Percentiles rank a stretch among this genome's conserved stretches.
phyloP scores from a whole-genome alignment of 2,113 vertebrate species.

The Mastomys natalensis region DNA sequence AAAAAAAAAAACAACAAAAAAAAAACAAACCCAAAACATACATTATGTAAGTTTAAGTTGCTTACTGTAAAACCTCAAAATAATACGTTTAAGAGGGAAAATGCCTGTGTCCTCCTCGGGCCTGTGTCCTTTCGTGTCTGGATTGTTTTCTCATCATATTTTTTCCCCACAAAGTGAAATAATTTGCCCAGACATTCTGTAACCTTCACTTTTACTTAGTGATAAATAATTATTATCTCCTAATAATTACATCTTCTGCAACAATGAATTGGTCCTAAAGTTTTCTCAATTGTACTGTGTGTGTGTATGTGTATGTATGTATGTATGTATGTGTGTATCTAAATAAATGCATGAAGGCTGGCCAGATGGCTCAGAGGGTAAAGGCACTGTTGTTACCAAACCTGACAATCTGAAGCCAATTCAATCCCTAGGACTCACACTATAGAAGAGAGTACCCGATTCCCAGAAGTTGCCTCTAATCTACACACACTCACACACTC shows the following conservation, averaged over 20 bases:
- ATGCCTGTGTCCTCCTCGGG: neutral
- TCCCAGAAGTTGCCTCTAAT: neutral
- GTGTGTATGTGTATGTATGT: neutral
- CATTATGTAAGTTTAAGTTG: neutral
- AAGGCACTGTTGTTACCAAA: neutral
- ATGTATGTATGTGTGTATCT: neutral
- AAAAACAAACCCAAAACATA: too few relatives aligned
- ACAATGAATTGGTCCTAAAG: neutral
- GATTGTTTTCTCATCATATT: neutral
- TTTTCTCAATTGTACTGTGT: neutral
- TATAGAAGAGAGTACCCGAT: neutral
- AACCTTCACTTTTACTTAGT: neutral
- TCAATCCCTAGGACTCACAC: neutral
- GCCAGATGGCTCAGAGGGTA: neutral
- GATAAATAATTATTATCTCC: neutral
- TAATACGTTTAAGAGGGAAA: neutral
- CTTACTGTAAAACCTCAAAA: neutral
- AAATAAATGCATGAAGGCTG: neutral
- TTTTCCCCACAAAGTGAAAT: constrained; percentile 13
- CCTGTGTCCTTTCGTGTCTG: neutral
- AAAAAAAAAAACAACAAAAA: too few relatives aligned
- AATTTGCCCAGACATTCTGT: neutral
- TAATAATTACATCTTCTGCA: neutral
- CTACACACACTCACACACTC: neutral
- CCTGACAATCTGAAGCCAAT: neutral